These are phyloP conservation scores for Zonitis immaculata DNA, from an alignment of 2,888 invertebrate species.

Conservation along the genomic window DNA sequence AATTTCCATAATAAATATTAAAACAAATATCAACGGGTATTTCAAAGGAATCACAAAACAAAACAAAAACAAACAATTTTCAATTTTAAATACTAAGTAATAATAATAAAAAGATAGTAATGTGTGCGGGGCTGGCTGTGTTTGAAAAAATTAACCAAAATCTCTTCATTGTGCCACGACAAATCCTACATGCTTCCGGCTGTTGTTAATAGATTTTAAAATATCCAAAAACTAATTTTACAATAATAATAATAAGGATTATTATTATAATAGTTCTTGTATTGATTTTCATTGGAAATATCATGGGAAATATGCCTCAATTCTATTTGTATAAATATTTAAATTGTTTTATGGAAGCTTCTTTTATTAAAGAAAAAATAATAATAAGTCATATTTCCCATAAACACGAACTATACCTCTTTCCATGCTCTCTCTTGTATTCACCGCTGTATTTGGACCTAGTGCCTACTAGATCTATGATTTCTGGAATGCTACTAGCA, in stretches of 20 bases:
- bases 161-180: background rate
- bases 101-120: background rate
- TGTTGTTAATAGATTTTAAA: background rate
- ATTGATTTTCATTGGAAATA: too few species aligned
- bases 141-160: conserved; percentile 17
- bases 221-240: too few species aligned
- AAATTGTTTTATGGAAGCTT: too few species aligned
- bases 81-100: too few species aligned
- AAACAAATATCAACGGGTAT: too few species aligned
- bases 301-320: background rate
- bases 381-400: conserved; percentile 7
- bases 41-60: too few species aligned
- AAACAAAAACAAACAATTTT: too few species aligned
- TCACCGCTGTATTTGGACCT: conserved; percentile 99
- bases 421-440: conserved; percentile 99
- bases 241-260: too few species aligned
- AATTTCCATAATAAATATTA: background rate
- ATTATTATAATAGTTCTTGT: too few species aligned
- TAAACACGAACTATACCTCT: conserved; percentile 70
- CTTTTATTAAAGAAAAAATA: too few species aligned
- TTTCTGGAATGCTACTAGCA: conserved; percentile 99
- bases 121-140: conserved; percentile 38
- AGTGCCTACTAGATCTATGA: conserved; percentile 99
- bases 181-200: background rate
- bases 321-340: too few species aligned